A percentile compares a stretch with the other conserved stretches of the same genome.
Conservation (phyloP, 2,113 vertebrate species). For the Hippocampus comes region DNA sequence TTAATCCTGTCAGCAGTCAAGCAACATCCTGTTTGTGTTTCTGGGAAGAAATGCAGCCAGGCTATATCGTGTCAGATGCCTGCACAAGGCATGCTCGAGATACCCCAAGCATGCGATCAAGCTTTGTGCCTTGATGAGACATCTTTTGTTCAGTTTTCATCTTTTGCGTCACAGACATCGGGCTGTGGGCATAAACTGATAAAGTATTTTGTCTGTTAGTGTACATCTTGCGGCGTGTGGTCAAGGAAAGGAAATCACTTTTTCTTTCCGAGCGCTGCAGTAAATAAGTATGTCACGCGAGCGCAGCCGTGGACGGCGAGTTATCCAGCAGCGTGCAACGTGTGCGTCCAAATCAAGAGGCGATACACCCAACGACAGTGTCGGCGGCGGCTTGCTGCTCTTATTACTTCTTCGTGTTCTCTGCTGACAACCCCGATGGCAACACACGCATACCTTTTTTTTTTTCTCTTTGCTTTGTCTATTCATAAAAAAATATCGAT, state of each 20-base stretch:
- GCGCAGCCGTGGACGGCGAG: conserved; percentile 17
- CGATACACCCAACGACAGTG: conserved; percentile 20
- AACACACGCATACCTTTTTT: conserved; percentile 7
- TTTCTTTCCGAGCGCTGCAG: conserved; percentile 38
- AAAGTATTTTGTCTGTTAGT: conserved; percentile 60
- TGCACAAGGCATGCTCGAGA: conserved; percentile 19
- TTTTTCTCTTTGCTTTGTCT: conserved; percentile 3
- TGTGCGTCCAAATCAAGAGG: conserved; percentile 18
- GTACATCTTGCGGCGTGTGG: conserved; percentile 59
- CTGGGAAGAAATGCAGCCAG: conserved; percentile 7
- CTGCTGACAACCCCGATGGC: conserved; percentile 17
- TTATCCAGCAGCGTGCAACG: conserved; percentile 7
- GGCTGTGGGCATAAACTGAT: conserved; percentile 44
- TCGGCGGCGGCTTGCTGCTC: not conserved
- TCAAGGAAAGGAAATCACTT: conserved; percentile 46
- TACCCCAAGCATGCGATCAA: conserved; percentile 34
- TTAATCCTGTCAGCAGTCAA: conserved; percentile 51
- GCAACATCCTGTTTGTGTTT: conserved; percentile 50
- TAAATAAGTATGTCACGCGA: conserved; percentile 48
- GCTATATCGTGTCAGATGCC: conserved; percentile 45
- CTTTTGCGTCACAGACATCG: conserved; percentile 59
- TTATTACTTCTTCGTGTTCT: conserved; percentile 26
- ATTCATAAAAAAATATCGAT: not conserved
- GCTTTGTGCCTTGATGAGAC: conserved; percentile 40
- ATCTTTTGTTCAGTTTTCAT: conserved; percentile 38